Evolutionary conservation across 2,113 vertebrate genomes (phyloP).

Genomic region (Potamarius usumacintae): DNA sequence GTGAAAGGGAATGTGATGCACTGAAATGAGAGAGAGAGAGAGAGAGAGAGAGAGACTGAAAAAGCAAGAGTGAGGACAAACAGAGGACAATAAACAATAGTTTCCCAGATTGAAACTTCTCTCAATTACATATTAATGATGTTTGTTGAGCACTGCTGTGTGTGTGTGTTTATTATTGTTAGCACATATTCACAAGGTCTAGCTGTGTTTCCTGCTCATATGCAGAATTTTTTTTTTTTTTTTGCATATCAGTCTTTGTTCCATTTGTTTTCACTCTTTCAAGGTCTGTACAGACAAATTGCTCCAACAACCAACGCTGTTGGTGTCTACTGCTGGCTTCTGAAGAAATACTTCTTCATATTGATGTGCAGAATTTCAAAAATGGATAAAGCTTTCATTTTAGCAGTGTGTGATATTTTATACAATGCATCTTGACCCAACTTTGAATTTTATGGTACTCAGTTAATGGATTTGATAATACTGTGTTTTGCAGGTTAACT

Average conservation of each 20-base stretch:
- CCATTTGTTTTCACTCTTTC: neutral
- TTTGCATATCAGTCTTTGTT: neutral
- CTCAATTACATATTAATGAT: conserved; percentile 15
- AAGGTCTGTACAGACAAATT: neutral
- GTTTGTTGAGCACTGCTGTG: neutral
- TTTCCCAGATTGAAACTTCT: conserved; percentile 12
- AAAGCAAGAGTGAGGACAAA: neutral
- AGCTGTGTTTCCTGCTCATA: neutral
- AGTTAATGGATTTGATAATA: neutral
- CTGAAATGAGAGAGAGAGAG: conserved; percentile 6
- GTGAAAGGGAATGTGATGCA: conserved; percentile 7
- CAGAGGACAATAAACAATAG: conserved; percentile 19
- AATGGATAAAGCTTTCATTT: neutral
- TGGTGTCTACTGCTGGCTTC: neutral
- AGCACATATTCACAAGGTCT: neutral
- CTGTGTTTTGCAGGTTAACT: neutral
- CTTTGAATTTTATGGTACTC: neutral
- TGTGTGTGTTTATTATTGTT: neutral
- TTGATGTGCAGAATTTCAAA: neutral
- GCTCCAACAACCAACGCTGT: neutral
- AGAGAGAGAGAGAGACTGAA: neutral
- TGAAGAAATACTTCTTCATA: neutral
- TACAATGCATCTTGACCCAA: neutral
- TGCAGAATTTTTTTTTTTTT: neutral
- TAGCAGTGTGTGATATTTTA: conserved; percentile 4